Evolutionary conservation across 2,797 vertebrate species (phyloP).

Genomic region (Gymnothorax javanicus): DNA sequence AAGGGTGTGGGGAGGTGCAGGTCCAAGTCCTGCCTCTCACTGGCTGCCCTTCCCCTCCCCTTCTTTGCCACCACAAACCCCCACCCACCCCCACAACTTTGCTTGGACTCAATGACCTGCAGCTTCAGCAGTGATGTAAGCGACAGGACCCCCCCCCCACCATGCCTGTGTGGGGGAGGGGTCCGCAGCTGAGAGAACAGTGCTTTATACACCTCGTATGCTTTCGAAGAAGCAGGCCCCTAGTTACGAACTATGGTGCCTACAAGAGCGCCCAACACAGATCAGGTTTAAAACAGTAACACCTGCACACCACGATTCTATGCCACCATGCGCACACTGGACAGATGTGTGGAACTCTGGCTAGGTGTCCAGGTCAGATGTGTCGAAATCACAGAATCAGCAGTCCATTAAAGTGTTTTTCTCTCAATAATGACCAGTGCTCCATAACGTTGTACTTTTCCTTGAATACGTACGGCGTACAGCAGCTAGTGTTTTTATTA

Average conservation of each 20-base stretch:
- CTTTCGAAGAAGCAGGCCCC: not conserved
- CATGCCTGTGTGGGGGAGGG: not conserved
- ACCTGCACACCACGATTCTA: no score
- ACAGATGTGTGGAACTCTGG: no score
- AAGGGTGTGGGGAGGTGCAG: not conserved
- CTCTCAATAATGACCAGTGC: no score
- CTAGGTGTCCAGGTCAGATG: no score
- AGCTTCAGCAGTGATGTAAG: not conserved
- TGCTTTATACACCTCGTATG: no score
- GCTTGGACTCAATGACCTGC: slow-evolving; percentile 2
- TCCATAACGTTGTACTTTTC: not conserved
- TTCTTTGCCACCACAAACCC: slow-evolving; percentile 35
- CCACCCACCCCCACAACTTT: not conserved
- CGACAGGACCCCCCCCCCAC: not conserved
- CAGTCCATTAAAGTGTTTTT: no score
- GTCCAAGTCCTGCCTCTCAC: slow-evolving; percentile 40
- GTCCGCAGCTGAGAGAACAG: not conserved
- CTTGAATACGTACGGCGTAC: no score
- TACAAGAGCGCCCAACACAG: no score
- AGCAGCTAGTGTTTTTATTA: no score
- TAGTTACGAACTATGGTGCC: no score
- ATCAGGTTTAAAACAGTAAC: not conserved
- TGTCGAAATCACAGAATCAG: no score
- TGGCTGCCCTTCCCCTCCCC: slow-evolving; percentile 42
- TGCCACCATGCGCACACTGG: no score